These are phyloP conservation scores for Conus canariensis DNA, from an alignment of 2,888 invertebrate species.

Conservation along the genomic window DNA sequence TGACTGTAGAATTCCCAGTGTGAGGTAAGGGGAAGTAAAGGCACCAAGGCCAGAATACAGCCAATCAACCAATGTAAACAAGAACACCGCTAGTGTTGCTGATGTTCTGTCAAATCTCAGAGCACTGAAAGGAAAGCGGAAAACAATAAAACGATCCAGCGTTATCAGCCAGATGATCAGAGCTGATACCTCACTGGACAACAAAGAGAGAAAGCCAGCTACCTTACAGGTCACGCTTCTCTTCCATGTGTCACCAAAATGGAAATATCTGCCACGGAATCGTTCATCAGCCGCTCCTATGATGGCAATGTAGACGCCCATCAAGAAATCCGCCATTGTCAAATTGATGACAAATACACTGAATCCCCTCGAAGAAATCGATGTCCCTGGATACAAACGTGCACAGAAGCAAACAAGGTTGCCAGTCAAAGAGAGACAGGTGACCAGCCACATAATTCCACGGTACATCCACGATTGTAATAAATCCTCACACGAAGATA, in stretches of 20 bases:
- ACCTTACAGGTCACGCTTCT: not conserved
- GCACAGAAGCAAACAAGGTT: not conserved
- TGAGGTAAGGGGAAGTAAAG: not conserved
- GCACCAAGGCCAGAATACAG: not conserved
- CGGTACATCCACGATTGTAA: not conserved
- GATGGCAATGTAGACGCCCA: not conserved
- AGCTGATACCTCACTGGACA: slow-evolving; percentile 12
- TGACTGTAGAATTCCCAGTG: slow-evolving; percentile 19
- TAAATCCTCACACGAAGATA: slow-evolving; percentile 9
- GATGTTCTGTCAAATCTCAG: not conserved
- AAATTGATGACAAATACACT: not conserved
- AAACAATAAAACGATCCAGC: not conserved
- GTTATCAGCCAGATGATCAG: not conserved
- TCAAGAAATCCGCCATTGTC: not conserved
- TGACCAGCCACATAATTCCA: not conserved
- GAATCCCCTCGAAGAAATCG: not conserved
- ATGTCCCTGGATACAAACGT: not conserved
- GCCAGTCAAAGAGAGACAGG: not conserved
- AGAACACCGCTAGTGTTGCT: not conserved
- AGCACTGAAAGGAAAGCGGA: not conserved
- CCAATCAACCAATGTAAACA: not conserved
- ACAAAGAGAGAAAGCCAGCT: not conserved
- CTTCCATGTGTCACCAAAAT: not conserved
- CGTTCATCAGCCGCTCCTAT: not conserved
- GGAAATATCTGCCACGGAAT: not conserved